Base-by-base conservation (phyloP, 2,797 vertebrate species). In the Onychomys torridus region DNA sequence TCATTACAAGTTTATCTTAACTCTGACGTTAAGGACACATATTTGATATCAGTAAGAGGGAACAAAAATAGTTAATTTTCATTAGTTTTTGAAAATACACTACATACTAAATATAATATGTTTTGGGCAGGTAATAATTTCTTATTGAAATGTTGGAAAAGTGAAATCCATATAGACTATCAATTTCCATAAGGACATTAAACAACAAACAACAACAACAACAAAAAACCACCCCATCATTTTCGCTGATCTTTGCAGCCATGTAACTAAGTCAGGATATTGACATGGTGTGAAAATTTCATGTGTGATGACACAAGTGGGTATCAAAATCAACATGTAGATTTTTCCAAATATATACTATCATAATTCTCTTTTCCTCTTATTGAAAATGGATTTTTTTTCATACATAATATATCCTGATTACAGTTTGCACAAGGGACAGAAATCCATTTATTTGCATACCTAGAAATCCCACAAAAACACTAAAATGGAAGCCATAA, bases 21-120 rank as follows among this genome's bases (percentile, higher is more conserved):
- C 23, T 73, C 83, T 96, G 34, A 97, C 90, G 78, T 67, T 81
- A 86, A 91, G 37, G 65, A 86, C 8, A 73, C 8, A 34, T 2
- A 82, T 46, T 43, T 95, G 23, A 96, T 2, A 63, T 89, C 23
- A 96, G 69, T 78, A 49, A 79, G 75, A 37, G 40, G 27, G 10
- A 92, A 87, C 0, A 63, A 63, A 21, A 37, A 12, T 84, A 29
- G 6, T 78, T 77, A 69, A 23, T 59, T 75, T 37, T 25, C 90
- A 13, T 40, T 75, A 79, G 19, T 73, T 89, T 92, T 40, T 49
- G 21, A 71, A 85, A 61, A 19, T 77, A 3, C 12, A 63, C 32
- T 19, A 61, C 25, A 71, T 1, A 29, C 2, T 71, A 40, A 87
- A 73, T 73, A 32, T 34, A 37, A 17, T n/a, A 6, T 11, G 10